Percentiles rank a stretch among this genome's conserved stretches.
Evolutionary conservation across 2,113 vertebrate species (phyloP).

Genomic region (Hassar affinis): DNA sequence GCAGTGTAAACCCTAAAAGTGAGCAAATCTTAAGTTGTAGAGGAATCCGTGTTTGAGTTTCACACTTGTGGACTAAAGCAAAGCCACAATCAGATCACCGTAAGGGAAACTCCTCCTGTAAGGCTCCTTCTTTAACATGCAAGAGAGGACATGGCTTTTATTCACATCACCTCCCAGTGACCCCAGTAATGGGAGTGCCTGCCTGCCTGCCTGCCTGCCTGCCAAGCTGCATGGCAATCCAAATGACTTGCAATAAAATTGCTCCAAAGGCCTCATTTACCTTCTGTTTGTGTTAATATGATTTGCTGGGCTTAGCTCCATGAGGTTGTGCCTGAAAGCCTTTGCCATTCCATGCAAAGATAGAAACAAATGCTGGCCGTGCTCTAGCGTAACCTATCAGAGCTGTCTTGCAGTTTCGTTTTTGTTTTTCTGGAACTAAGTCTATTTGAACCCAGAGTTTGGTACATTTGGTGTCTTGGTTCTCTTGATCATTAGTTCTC

Average conservation of each 20-base stretch:
- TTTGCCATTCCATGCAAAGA: too few species aligned
- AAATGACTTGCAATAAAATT: constrained; percentile 17
- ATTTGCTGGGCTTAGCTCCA: constrained; percentile 15
- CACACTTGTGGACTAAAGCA: neutral
- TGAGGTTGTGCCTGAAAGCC: neutral
- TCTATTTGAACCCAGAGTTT: too few species aligned
- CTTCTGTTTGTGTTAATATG: constrained; percentile 55
- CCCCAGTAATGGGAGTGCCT: constrained; percentile 33
- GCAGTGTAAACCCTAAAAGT: neutral
- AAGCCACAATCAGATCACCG: neutral
- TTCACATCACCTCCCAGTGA: constrained; percentile 46
- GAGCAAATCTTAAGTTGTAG: neutral
- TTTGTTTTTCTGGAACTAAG: neutral
- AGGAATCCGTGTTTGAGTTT: neutral
- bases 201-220: neutral
- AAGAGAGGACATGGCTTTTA: constrained; percentile 33
- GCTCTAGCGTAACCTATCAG: neutral
- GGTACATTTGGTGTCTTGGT: neutral
- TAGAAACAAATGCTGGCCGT: neutral
- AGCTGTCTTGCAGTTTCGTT: neutral
- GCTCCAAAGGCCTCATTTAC: constrained; percentile 32
- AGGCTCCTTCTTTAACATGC: constrained; percentile 17
- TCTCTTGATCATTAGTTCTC: neutral
- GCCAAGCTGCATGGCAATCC: constrained; percentile 22
- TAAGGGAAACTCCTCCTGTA: neutral